Base-by-base conservation (phyloP, 2,797 vertebrate genomes). In the Aphelocoma californica region DNA sequence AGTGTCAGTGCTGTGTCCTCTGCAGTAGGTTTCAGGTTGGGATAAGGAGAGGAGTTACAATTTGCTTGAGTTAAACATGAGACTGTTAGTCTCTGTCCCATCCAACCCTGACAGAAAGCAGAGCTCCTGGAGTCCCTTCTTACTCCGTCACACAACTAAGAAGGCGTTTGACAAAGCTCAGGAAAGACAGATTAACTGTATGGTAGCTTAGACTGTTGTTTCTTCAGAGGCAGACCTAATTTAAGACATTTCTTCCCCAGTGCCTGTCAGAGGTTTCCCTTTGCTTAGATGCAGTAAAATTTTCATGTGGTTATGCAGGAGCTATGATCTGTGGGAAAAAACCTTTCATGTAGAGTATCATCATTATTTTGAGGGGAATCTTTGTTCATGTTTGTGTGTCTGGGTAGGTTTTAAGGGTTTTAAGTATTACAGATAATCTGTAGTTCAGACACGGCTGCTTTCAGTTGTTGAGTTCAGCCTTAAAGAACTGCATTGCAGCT, bases 331-430 rank as follows among this genome's bases (percentile, higher is more conserved):
- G 16, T 78, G 42, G 45, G 13, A 3, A 38, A 51, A 64, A 3
- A 1, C 16, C 44, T 88, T 56, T 60, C n/a, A 66, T 66, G 45
- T 58, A 66, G 29, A 29, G 25, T 72, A 23, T 72, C 34, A 75
- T 64, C 7, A 1, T 48, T 89, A 28, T 62, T 95, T 54, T 54
- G 38, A 81, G 36, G 32, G 18, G 62, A 93, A 70, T 90, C 32
- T 75, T 13, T 71, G n/a, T 61, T 90, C 32, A 4, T n/a, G 21
- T 61, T 60, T 72, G 25, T 75, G 34, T 86, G 87, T 93, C 87
- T 91, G 69, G 62, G 57, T 86, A 81, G 91, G 87, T 92, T 95
- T 87, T 92, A 87, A 89, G 34, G 81, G 44, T 56, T 92, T 94
- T 88, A 91, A 81, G 75, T 91, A 84, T 87, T 86, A 70, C 1